Percentiles rank a stretch among this genome's conserved stretches.
phyloP scores from a whole-genome alignment of 2,797 vertebrate species.

The Liasis olivaceus region DNA sequence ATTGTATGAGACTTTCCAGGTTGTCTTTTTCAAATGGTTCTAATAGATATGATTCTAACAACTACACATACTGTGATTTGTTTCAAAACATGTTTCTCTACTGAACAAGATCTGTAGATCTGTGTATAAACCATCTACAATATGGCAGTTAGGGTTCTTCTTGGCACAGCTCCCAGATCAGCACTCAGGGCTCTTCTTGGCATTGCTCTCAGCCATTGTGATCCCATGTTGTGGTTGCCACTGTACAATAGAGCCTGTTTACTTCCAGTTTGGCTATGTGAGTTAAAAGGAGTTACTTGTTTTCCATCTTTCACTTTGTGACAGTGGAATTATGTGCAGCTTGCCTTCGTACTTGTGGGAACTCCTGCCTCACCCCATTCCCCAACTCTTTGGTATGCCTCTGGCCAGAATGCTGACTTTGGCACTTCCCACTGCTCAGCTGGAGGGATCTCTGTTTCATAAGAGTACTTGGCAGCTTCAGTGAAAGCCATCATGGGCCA shows the following conservation, averaged over 20 bases:
- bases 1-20: neutral
- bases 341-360: neutral
- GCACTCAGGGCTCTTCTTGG: neutral
- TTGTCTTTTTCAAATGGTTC: neutral
- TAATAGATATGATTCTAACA: neutral
- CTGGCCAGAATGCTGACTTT: neutral
- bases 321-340: neutral
- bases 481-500: neutral
- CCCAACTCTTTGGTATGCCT: neutral
- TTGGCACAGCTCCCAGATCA: neutral
- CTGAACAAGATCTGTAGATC: neutral
- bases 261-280: neutral
- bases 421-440: neutral
- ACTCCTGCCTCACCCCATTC: neutral
- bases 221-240: neutral
- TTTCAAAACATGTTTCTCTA: neutral
- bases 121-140: neutral
- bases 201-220: neutral
- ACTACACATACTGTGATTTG: neutral
- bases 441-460: neutral
- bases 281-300: neutral
- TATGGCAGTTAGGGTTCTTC: neutral
- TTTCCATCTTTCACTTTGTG: neutral
- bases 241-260: neutral
- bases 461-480: neutral